These are phyloP conservation scores for Nerophis ophidion DNA, from an alignment of 2,113 vertebrate species.

Conservation along the genomic window DNA sequence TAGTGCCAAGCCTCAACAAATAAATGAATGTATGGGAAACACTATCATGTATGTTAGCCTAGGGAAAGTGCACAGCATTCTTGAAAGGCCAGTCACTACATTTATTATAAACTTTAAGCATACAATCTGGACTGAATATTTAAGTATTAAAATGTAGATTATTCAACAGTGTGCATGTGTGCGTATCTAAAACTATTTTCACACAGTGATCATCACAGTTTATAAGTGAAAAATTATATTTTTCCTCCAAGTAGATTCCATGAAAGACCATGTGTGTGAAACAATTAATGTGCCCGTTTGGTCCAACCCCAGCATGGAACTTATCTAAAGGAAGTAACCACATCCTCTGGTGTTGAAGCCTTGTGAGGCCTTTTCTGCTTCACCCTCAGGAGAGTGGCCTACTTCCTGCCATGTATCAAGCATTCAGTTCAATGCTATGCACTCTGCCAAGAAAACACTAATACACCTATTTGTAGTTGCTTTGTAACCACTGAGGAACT, in stretches of 20 bases:
- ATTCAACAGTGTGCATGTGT: too few relatives aligned
- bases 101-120: too few relatives aligned
- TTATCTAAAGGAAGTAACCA: slow-evolving; percentile 68
- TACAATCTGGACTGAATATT: too few relatives aligned
- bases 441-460: background rate
- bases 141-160: too few relatives aligned
- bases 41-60: too few relatives aligned
- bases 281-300: slow-evolving; percentile 19
- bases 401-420: slow-evolving; percentile 59
- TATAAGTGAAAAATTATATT: background rate
- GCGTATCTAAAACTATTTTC: too few relatives aligned
- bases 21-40: too few relatives aligned
- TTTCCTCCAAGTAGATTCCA: background rate
- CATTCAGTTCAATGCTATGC: slow-evolving; percentile 4
- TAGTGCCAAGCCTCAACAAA: too few relatives aligned
- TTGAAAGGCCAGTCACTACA: too few relatives aligned
- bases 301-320: slow-evolving; percentile 30
- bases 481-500: slow-evolving; percentile 4
- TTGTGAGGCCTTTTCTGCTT: slow-evolving; percentile 31
- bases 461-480: slow-evolving; percentile 1
- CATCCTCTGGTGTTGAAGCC: slow-evolving; percentile 57
- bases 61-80: too few relatives aligned
- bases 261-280: background rate
- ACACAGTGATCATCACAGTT: background rate
- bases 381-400: slow-evolving; percentile 42